Conservation (phyloP, 2,113 vertebrate species). For the Serinus canaria region DNA sequence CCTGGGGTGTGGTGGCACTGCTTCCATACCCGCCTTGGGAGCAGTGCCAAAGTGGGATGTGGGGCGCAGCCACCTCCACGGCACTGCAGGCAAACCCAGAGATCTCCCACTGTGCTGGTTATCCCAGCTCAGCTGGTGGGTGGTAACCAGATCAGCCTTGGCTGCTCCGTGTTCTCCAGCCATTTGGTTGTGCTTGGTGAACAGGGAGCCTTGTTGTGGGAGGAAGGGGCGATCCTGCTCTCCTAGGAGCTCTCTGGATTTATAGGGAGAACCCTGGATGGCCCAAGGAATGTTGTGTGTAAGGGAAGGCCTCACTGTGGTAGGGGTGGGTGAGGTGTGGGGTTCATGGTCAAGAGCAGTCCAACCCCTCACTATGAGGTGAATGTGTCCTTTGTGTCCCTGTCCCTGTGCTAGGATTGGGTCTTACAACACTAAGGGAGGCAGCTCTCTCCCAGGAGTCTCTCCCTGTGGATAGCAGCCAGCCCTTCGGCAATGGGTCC, state of each 20-base stretch:
- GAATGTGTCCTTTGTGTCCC: background rate
- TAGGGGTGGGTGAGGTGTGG: background rate
- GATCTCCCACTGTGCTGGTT: background rate
- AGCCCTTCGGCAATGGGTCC: background rate
- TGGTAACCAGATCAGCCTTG: background rate
- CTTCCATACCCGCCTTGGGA: background rate
- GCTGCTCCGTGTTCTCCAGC: background rate
- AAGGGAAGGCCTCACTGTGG: background rate
- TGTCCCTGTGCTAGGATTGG: background rate
- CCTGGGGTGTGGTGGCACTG: accelerated
- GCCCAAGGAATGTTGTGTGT: background rate
- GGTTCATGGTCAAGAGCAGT: background rate
- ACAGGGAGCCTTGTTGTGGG: background rate
- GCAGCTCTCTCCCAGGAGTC: background rate
- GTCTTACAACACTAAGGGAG: background rate
- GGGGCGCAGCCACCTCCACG: background rate
- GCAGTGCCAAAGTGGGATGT: background rate
- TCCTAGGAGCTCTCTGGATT: background rate
- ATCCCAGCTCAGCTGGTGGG: background rate
- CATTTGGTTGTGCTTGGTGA: background rate
- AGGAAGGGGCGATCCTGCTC: background rate
- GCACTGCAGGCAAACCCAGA: accelerated
- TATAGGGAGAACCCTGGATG: background rate
- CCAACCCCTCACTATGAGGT: background rate
- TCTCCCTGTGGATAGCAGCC: background rate